phyloP scores from a whole-genome alignment of 2,113 vertebrate species.

The Phylloscopus trochilus region DNA sequence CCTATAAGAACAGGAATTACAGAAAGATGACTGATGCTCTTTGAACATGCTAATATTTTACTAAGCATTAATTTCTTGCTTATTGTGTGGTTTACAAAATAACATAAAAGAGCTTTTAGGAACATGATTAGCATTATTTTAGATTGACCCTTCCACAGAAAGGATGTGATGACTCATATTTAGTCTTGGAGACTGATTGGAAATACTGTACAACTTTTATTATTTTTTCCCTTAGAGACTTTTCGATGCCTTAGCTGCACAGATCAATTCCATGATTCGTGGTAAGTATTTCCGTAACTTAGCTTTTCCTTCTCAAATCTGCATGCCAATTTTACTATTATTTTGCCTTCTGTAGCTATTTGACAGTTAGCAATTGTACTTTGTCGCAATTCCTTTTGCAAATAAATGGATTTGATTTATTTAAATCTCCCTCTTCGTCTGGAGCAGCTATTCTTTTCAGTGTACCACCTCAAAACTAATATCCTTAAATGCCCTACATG shows the following conservation, averaged over 20 bases:
- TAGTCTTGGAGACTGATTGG: neutral
- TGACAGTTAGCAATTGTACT: neutral
- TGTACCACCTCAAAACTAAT: neutral
- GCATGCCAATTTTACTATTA: neutral
- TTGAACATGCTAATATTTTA: neutral
- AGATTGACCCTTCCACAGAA: neutral
- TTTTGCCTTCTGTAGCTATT: neutral
- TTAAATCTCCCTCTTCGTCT: neutral
- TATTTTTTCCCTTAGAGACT: neutral
- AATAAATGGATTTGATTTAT: neutral
- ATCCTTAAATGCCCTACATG: neutral
- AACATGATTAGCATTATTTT: neutral
- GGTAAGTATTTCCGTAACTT: neutral
- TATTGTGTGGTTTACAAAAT: neutral
- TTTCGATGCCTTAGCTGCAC: neutral
- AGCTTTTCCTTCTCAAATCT: neutral
- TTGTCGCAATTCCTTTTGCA: neutral
- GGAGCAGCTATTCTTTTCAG: neutral
- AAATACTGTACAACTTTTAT: neutral
- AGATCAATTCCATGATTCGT: neutral
- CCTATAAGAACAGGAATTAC: neutral
- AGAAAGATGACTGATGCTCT: neutral
- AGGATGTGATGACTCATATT: neutral
- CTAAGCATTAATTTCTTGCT: neutral
- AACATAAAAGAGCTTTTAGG: neutral